Base-by-base conservation (phyloP, 2,797 vertebrate species). In the Lepus townsendii region DNA sequence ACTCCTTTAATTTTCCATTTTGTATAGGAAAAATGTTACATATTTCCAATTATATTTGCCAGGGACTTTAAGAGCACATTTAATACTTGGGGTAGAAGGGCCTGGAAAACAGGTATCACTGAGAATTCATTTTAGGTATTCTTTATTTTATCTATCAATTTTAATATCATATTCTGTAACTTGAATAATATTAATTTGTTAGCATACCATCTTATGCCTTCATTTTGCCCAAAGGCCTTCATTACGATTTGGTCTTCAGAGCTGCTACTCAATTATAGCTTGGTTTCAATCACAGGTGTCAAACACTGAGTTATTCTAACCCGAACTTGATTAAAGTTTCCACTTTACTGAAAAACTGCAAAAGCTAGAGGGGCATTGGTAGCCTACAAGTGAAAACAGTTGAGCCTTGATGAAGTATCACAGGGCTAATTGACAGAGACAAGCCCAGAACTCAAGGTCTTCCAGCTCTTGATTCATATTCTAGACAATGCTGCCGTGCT, bases 251-350 rank as follows among this genome's bases (percentile, higher is more conserved):
- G 12, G 3, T n/a, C 0, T 26, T 57, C 24, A 16, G 68, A 42
- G 9, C 68, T 83, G 24, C 3, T 52, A 73, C 27, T 83, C 71
- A 20, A 71, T 77, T 78, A 86, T 65, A 5, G 77, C 11, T 78
- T 90, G 17, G 16, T 38, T 4, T 87, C 42, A 87, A 65, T 16
- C 52, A 77, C 12, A 79, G 60, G 19, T 52, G 47, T 57, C 77
- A 90, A 86, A 91, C 73, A 57, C 57, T 50, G 26, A 27, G 22
- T 32, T 86, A 79, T 26, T 60, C 71, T 83, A 30, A 77, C 47
- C 86, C 11, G 35, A 10, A 52, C 20, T 68, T 92, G 20, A 90
- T 75, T 69, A 79, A 88, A 75, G 54, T n/a, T 54, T 87, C 4
- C 32, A 32, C 35, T 92, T 76, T 90, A 68, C 5, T 68, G 0